Percentiles rank a stretch among this genome's conserved stretches.
phyloP scores from a whole-genome alignment of 2,797 vertebrate genomes.

The Sitta carolinensis region DNA sequence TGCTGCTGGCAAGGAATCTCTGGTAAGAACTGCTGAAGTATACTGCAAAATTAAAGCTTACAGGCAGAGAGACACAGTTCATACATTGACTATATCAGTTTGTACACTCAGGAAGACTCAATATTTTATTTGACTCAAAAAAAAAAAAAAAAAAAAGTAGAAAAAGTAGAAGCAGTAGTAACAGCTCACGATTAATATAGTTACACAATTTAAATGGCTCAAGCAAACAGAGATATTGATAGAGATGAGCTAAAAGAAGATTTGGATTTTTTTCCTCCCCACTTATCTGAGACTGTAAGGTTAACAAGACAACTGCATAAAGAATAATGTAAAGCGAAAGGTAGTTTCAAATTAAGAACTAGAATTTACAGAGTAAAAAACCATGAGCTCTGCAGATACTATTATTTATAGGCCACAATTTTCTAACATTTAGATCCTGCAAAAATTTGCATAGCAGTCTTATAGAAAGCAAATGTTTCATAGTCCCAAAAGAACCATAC shows the following conservation, averaged over 20 bases:
- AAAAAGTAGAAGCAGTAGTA: background rate
- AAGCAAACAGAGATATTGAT: background rate
- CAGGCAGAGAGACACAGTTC: background rate
- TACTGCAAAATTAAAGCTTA: background rate
- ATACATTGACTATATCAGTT: background rate
- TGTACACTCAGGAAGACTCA: background rate
- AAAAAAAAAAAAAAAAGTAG: too few relatives aligned
- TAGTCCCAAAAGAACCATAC: background rate
- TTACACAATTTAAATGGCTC: background rate
- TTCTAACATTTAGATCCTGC: background rate
- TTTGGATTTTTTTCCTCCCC: accelerated
- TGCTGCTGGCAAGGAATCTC: background rate
- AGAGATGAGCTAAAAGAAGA: background rate
- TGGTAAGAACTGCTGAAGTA: background rate
- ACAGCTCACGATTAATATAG: accelerated
- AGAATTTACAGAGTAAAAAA: background rate
- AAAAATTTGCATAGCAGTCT: background rate
- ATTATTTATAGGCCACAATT: background rate
- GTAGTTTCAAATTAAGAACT: background rate
- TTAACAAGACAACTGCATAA: background rate
- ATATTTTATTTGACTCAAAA: background rate
- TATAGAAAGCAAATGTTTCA: background rate
- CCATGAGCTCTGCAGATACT: background rate
- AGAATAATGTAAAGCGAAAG: background rate
- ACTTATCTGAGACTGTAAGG: background rate